Evolutionary conservation across 2,797 vertebrate species (phyloP), one percentile per base, ranked within the genome.

Genomic region (Caiman crocodilus): DNA sequence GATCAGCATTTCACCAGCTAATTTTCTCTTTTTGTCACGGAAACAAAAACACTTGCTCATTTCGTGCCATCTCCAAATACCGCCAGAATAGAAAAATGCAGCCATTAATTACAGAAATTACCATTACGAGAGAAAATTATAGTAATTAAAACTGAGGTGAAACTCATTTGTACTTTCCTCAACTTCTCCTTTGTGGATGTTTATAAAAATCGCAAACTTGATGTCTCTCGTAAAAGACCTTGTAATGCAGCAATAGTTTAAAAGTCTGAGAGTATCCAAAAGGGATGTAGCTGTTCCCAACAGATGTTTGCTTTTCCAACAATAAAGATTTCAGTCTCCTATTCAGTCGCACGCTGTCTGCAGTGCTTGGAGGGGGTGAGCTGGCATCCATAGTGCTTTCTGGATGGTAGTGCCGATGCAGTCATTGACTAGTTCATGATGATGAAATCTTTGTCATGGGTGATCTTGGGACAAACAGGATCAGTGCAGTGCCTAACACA

Each of bases 81-180:
- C 12, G 95, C 91, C 74, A 93, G 91, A 79, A 82, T 85, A 76
- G 91, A 77, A 95, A 91, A 95, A 97, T 88, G 89, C 92, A 97
- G 94, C 94, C 96, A 96, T 97, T 97, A 97, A 97, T 97, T 96
- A 96, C 87, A 0, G 11, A 95, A 93, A 96, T 94, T 97, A 90
- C 94, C 10, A 25, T 94, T 95, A 91, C 30, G 3, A 75, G 83
- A 82, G 93, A 90, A 97, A 97, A 97, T 97, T 96, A 95, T 2
- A 95, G 96, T 97, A 89, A 96, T 97, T 96, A 95, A 88, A 94
- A 55, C 25, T 0, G 87, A 96, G 96, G 94, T 96, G 94, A 96
- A 96, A 93, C 83, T 93, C 92, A 90, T 94, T 96, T 95, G 85
- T 92, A 79, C 92, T 94, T 96, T 92, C 75, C 84, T 83, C 82